Evolutionary conservation across 1,140 invertebrate genomes (phyloP).

Genomic region (Drosophila murphyi): DNA sequence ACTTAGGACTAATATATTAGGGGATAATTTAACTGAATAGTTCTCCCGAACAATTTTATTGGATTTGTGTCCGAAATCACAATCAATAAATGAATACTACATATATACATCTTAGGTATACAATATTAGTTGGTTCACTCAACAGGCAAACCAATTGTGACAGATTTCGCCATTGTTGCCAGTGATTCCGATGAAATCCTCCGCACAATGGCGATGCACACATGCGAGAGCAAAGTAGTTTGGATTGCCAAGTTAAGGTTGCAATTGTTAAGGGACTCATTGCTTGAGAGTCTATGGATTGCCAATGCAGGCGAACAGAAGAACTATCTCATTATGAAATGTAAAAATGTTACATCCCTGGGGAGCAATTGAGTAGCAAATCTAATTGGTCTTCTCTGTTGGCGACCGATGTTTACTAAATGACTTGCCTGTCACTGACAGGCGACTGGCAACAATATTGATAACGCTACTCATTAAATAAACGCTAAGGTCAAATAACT

Average conservation of each 20-base stretch:
- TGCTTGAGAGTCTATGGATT: constrained; percentile 5
- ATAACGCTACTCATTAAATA: constrained; percentile 18
- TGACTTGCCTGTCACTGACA: constrained; percentile 45
- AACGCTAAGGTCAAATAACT: neutral
- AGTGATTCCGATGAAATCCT: constrained; percentile 38
- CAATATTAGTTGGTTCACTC: constrained; percentile 11
- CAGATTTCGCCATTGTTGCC: constrained; percentile 39
- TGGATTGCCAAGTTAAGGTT: neutral
- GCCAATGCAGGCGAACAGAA: neutral
- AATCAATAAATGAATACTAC: neutral
- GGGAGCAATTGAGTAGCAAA: constrained; percentile 48
- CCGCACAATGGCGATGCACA: constrained; percentile 38
- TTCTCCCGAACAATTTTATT: neutral
- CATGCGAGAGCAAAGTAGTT: constrained; percentile 39
- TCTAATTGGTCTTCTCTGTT: constrained; percentile 40
- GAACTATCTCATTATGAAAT: constrained; percentile 12
- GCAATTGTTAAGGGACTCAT: constrained; percentile 64
- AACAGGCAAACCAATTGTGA: constrained; percentile 6
- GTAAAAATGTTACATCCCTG: constrained; percentile 13
- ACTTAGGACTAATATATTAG: too few relatives aligned
- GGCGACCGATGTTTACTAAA: neutral
- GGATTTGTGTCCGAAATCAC: neutral
- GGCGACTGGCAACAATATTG: constrained; percentile 44
- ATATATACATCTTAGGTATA: neutral
- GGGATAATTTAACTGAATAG: neutral